A percentile compares a stretch with the other conserved stretches of the same genome.
Evolutionary conservation across 2,113 vertebrate species (phyloP).

Genomic region (Pitta sordida): DNA sequence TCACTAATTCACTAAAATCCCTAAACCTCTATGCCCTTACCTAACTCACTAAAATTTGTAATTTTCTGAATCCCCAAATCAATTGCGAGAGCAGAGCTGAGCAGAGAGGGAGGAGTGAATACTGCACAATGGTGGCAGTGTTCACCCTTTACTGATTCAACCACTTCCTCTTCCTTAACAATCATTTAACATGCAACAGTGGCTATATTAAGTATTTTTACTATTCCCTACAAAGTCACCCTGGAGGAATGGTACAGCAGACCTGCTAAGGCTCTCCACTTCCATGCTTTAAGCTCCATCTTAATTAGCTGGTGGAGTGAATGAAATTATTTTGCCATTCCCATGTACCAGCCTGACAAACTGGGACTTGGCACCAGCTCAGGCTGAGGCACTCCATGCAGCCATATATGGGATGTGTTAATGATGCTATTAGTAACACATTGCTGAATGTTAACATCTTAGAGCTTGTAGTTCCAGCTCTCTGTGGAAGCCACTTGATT

Average conservation of each 20-base stretch:
- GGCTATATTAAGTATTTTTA: constrained; percentile 51
- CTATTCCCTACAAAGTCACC: constrained; percentile 59
- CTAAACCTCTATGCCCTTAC: too few species aligned
- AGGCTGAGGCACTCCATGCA: constrained; percentile 7
- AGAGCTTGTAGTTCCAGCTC: constrained; percentile 45
- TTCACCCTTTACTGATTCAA: constrained; percentile 1
- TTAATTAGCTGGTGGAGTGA: constrained; percentile 65
- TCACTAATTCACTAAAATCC: too few species aligned
- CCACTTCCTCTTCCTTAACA: constrained; percentile 13
- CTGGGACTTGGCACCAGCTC: constrained; percentile 46
- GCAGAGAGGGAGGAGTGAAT: not conserved
- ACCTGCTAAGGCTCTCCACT: constrained; percentile 47
- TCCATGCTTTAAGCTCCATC: constrained; percentile 53
- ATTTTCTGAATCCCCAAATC: too few species aligned
- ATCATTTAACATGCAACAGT: constrained; percentile 43
- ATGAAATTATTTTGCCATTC: constrained; percentile 67
- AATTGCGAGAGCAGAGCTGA: not conserved
- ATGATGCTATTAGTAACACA: constrained; percentile 67
- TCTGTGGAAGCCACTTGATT: constrained; percentile 51
- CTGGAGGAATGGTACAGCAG: constrained; percentile 47
- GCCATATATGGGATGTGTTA: constrained; percentile 59
- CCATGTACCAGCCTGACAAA: constrained; percentile 55
- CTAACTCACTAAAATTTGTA: too few species aligned
- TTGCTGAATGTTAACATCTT: constrained; percentile 49
- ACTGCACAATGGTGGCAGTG: not conserved